Evolutionary conservation across 1,140 invertebrate species (phyloP), one percentile per base, ranked within the genome.

Genomic region (Lepidurus couesii): DNA sequence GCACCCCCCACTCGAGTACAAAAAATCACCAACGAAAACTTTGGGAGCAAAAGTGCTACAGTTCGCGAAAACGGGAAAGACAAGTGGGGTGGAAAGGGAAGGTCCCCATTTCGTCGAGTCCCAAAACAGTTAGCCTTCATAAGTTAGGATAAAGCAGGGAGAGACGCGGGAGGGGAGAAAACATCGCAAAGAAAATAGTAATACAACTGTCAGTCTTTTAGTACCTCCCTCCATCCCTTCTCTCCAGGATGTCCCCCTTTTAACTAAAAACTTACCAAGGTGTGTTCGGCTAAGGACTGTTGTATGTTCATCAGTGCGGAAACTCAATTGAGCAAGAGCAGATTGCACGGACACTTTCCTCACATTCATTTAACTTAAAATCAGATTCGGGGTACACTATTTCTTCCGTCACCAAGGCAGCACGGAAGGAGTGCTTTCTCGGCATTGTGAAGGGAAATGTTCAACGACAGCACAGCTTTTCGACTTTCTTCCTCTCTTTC

Each of bases 311-410:
- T 21, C 53, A 21, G 53, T 13, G 53, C 53, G 21, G 53, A 65
- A 65, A 65, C 16, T 65, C 53, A 65, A 65, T 13, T 65, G 8
- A 21, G 21, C 16, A 13, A 21, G 53, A 21, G 53, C 53, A 13
- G 53, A 65, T 65, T 65, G 53, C 53, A 21, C 21, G n/a, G 53
- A 65, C 53, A 65, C n/a, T 65, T 65, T 65, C 16, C 53, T 65
- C 7, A 13, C n/a, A 65, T 65, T 65, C 53, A 65, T 65, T 65
- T 65, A 65, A 65, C 53, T 65, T 65, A 65, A 65, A 65, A 65
- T 65, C 53, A 65, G 53, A 65, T 65, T 65, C 53, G 16, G 4
- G 3, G 53, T 65, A 65, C 53, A 10, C 53, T 65, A 65, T 65
- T 65, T 65, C 53, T 65, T 13, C 53, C 53, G 53, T 65, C 53